Percentiles rank a stretch among this genome's conserved stretches.
Evolutionary conservation across 2,113 vertebrate genomes (phyloP).

Genomic region (Parus major): DNA sequence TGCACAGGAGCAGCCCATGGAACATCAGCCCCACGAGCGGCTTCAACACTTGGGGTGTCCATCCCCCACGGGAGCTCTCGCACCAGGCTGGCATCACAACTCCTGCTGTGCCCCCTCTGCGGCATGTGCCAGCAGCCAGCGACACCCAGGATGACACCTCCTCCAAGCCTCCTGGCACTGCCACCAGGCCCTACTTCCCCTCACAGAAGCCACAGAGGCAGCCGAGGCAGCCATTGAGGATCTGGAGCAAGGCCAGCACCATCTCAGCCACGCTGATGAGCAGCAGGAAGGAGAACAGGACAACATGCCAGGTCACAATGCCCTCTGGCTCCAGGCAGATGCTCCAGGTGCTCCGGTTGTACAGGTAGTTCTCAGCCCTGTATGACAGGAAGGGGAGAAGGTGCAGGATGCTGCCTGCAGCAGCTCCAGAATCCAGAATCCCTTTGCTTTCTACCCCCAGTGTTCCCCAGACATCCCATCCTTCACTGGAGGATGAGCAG

Average conservation of each 20-base stretch:
- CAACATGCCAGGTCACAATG: constrained; percentile 65
- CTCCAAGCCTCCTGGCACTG: background rate
- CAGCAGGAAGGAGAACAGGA: constrained; percentile 69
- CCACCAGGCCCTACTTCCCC: background rate
- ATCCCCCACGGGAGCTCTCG: background rate
- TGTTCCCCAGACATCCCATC: background rate
- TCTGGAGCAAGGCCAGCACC: constrained; percentile 64
- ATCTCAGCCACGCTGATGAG: constrained; percentile 65
- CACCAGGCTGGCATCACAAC: background rate
- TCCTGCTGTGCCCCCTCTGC: fast-evolving
- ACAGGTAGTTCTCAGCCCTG: constrained; percentile 59
- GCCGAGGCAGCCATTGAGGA: constrained; percentile 71
- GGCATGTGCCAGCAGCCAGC: background rate
- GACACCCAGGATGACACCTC: fast-evolving
- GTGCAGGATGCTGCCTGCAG: background rate
- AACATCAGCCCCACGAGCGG: fast-evolving
- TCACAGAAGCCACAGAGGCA: constrained; percentile 74
- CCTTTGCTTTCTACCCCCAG: fast-evolving
- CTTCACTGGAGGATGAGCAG: fast-evolving
- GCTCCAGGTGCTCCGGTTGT: constrained; percentile 48
- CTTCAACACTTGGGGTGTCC: fast-evolving
- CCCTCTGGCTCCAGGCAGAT: constrained; percentile 74
- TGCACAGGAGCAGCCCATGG: background rate
- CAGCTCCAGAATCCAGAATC: background rate
- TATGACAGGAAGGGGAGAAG: fast-evolving